These are phyloP conservation scores for Pseudoatta argentina DNA, from an alignment of 1,140 invertebrate genomes.

Conservation along the genomic window DNA sequence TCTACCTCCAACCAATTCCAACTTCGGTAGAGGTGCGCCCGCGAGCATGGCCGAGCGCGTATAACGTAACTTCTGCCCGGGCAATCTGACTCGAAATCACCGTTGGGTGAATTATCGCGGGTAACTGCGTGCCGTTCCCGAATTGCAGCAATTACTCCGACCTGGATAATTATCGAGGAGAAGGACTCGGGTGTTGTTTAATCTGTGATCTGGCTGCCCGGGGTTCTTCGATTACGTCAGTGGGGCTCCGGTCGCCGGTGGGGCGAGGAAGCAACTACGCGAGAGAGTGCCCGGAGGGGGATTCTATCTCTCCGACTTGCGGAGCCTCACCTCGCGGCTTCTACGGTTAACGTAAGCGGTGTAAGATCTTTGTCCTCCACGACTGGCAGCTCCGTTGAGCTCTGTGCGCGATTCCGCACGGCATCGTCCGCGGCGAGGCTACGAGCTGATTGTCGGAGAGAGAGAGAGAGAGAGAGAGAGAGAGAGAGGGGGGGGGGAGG, in stretches of 20 bases:
- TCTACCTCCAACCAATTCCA: constrained; percentile 84
- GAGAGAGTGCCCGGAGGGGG: constrained; percentile 8
- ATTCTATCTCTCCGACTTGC: constrained; percentile 39
- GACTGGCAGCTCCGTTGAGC: constrained; percentile 27
- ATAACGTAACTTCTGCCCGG: constrained; percentile 83
- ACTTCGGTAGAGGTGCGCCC: constrained; percentile 78
- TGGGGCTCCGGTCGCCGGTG: constrained; percentile 69
- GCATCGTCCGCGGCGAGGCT: constrained; percentile 37
- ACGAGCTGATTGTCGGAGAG: background rate
- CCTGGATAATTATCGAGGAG: constrained; percentile 85
- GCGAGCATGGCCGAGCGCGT: constrained; percentile 68
- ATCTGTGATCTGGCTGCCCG: constrained; percentile 83
- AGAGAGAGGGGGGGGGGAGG: background rate
- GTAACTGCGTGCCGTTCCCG: constrained; percentile 84
- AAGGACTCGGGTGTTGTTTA: constrained; percentile 85
- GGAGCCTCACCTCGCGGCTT: constrained; percentile 12
- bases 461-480: background rate
- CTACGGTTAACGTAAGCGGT: constrained; percentile 29
- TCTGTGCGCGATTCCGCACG: constrained; percentile 42
- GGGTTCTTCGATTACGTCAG: constrained; percentile 83
- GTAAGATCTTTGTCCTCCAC: constrained; percentile 50
- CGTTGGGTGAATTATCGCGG: constrained; percentile 85
- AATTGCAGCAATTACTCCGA: constrained; percentile 85
- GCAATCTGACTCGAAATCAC: constrained; percentile 85
- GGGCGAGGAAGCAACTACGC: constrained; percentile 4